Base-by-base conservation (phyloP, 2,113 vertebrate genomes). In the Xyliphius kryptos region DNA sequence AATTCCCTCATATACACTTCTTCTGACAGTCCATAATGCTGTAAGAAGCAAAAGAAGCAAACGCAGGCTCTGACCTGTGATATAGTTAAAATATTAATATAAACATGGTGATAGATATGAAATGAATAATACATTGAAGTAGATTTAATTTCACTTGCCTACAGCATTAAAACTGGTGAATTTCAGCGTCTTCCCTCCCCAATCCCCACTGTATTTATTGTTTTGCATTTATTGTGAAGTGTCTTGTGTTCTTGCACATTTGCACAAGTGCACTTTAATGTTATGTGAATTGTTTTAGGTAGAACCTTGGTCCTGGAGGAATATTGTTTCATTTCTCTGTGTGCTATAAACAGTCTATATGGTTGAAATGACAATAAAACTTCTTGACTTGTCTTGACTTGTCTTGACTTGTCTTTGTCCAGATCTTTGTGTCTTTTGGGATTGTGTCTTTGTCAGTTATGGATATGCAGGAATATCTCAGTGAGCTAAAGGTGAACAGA, bases 1-100 rank as follows among this genome's bases (percentile, higher is more conserved):
- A 82, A 80, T 82, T 79, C 78, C n/a, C 79, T 81, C 77, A 41
- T 56, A 57, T 11, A 48, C 63, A 40, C 54, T 41, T 49, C 36
- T 20, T 72, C 55, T 55, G 59, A 63, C 60, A 63, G 55, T 17
- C 36, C 17, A n/a, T 26, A 5, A 58, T 52, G 22, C 16, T 17
- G 26, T 47, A 67, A 58, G 40, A 57, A 53, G 16, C 44, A 59
- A 36, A 59, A 49, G 41, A 48, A 12, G 38, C 37, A 21, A 32
- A 26, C 44, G 54, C 43, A 48, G 40, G 56, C 43, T 47, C 16
- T 43, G n/a, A 20, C 37, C 2, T 52, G 40, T 41, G 16, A 61
- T 37, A 1, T 16, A 15, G 13, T 9, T 47, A 49, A n/a, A 43
- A 41, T 22, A n/a, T 52, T 43, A 12, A 41, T 51, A 20, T 38